phyloP scores from a whole-genome alignment of 2,113 vertebrate genomes.

The Sitta europaea region DNA sequence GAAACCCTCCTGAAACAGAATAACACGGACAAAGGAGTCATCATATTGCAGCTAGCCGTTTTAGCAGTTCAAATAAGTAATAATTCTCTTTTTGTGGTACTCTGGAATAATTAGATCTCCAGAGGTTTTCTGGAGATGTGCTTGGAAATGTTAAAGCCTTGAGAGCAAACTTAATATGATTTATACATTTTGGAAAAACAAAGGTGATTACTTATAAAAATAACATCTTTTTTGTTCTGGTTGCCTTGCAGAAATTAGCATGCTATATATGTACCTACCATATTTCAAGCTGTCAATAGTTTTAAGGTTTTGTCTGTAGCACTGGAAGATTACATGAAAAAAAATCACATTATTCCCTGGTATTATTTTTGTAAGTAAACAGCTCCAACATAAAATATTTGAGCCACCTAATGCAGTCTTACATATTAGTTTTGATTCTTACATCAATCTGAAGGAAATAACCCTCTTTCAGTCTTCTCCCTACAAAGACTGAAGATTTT shows the following conservation, averaged over 20 bases:
- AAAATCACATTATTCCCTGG: background rate
- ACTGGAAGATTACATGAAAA: background rate
- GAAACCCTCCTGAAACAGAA: background rate
- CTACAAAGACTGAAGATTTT: background rate
- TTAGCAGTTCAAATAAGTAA: conserved; percentile 29
- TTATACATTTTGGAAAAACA: background rate
- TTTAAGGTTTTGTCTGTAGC: background rate
- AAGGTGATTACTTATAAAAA: conserved; percentile 9
- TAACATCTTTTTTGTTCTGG: background rate
- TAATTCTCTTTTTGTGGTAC: background rate
- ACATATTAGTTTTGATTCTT: background rate
- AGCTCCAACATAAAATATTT: background rate
- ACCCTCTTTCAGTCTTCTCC: background rate
- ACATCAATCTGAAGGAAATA: background rate
- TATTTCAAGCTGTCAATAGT: background rate
- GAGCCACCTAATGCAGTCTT: background rate
- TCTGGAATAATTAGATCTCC: conserved; percentile 43
- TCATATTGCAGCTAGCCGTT: background rate
- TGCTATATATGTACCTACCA: background rate
- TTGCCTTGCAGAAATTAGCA: background rate
- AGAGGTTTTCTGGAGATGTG: background rate
- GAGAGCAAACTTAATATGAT: background rate
- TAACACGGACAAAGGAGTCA: background rate
- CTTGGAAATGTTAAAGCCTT: background rate
- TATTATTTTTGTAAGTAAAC: background rate